Base-by-base conservation (phyloP, 2,113 vertebrate genomes). In the Pungitius pungitius region DNA sequence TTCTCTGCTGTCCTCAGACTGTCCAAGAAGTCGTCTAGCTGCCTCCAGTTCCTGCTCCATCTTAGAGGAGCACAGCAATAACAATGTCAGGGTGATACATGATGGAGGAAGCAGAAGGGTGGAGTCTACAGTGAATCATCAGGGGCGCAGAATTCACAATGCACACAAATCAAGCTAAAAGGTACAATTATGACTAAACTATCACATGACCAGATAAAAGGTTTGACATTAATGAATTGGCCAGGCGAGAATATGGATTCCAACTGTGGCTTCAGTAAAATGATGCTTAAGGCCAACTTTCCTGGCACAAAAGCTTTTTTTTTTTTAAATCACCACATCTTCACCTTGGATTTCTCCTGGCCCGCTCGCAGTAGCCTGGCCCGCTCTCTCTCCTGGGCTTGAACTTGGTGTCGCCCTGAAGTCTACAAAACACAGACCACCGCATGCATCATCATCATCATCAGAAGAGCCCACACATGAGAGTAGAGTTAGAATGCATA, bases 1-100 rank as follows among this genome's bases (percentile, higher is more conserved):
- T 83, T 95, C 94, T 91, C 94, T 94, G 85, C 87, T 95, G 58
- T 91, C 91, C 91, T 98, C 96, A 6, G 95, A 96, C 77, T 96
- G 94, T 69, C 93, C 92, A 71, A 97, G 60, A 45, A 92, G 91
- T 80, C 92, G 94, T 69, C 69, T 92, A 3, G 94, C 94, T 49
- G 85, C 86, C 52, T 96, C 93, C 88, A 98, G 88, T 79, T 97
- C 95, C 75, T 93, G 93, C 73, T 95, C 94, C 89, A 96, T 83
- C 93, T 94, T 35, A 69, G 60, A 15, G 67, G 10, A 49, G 6
- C 14, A 54, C 1, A 70, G 63, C 18, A 69, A 55, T 9, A 61
- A 70, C 30, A 60, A n/a, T 3, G 22, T 78, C n/a, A 52, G 20
- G n/a, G 30, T 17, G 61, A 77, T n/a, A 68, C 14, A 73, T 57